Conservation (phyloP, 2,888 invertebrate species). For the Nudaria mundana region DNA sequence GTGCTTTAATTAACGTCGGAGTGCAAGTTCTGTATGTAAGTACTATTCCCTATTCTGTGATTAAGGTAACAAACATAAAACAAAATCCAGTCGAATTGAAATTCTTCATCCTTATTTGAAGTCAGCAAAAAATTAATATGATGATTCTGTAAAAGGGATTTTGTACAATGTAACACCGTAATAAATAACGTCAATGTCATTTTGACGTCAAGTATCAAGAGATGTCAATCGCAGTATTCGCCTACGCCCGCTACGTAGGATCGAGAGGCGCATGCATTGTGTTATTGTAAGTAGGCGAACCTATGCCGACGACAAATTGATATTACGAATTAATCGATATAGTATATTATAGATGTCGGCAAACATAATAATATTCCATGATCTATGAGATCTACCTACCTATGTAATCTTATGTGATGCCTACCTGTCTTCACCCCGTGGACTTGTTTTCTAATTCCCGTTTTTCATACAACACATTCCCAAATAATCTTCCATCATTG, state of each 20-base stretch:
- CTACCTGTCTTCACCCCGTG: too few species aligned
- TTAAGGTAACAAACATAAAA: too few species aligned
- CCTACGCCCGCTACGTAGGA: slow-evolving; percentile 70
- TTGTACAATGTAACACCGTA: neutral
- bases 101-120: too few species aligned
- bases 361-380: slow-evolving; percentile 27
- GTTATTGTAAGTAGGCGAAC: slow-evolving; percentile 70
- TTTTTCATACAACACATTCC: too few species aligned
- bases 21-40: too few species aligned
- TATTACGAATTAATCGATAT: slow-evolving; percentile 74
- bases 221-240: slow-evolving; percentile 42
- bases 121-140: too few species aligned
- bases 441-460: too few species aligned
- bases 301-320: slow-evolving; percentile 73
- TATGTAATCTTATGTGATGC: too few species aligned
- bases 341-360: slow-evolving; percentile 32
- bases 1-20: too few species aligned
- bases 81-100: too few species aligned
- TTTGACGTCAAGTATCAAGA: slow-evolving; percentile 57
- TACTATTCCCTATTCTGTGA: too few species aligned
- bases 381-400: slow-evolving; percentile 20
- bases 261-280: slow-evolving; percentile 70
- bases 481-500: neutral
- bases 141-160: too few species aligned
- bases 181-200: slow-evolving; percentile 20